Conservation (phyloP, 2,797 vertebrate species). For the Channallabes apus region DNA sequence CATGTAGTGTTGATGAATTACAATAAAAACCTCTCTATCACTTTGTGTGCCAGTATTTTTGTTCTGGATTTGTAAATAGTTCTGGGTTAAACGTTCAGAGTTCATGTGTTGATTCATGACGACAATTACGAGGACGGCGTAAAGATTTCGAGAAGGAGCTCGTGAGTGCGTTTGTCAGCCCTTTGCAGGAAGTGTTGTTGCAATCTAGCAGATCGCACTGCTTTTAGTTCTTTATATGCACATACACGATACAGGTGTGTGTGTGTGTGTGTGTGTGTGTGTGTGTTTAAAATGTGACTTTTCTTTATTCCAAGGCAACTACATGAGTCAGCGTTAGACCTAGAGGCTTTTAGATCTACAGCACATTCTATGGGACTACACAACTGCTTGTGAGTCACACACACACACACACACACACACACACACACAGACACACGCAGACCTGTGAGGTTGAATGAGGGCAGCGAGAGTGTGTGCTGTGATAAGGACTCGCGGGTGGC, state of each 20-base stretch:
- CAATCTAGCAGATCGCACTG: too few relatives aligned
- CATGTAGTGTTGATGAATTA: too few relatives aligned
- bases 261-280: not conserved
- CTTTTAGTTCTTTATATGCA: not conserved
- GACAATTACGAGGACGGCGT: not conserved
- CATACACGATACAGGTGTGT: not conserved
- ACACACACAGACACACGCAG: not conserved
- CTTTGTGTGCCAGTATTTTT: too few relatives aligned
- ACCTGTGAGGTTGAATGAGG: constrained; percentile 1
- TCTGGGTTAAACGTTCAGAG: too few relatives aligned
- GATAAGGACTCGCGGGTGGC: constrained; percentile 59
- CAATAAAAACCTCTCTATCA: too few relatives aligned
- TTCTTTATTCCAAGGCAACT: not conserved
- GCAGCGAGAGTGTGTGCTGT: constrained; percentile 25
- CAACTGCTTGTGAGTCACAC: not conserved
- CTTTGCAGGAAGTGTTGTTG: not conserved
- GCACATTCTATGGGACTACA: constrained; percentile 61
- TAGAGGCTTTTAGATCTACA: constrained; percentile 43
- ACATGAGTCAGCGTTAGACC: not conserved
- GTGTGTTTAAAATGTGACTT: too few relatives aligned
- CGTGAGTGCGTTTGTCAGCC: not conserved
- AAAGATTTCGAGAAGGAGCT: not conserved
- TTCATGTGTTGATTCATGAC: not conserved
- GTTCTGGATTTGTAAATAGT: too few relatives aligned
- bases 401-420: constrained; percentile 13